Conservation (phyloP, 2,888 invertebrate species). For the Amblyteles armatorius region DNA sequence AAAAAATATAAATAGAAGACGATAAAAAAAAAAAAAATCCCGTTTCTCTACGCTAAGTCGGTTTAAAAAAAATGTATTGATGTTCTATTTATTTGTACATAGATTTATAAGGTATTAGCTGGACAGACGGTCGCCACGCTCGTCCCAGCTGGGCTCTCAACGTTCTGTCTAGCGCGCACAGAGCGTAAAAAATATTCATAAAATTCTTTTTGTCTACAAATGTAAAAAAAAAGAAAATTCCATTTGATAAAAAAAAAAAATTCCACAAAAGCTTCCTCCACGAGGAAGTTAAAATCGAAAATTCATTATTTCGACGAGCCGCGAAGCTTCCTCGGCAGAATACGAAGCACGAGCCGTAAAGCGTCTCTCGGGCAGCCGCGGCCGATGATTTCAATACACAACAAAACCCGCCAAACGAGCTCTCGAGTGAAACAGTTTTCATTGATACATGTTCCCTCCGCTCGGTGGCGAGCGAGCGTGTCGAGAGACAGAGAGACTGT, state of each 20-base stretch:
- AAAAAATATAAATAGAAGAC: too few species aligned
- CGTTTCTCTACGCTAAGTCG: too few species aligned
- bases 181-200: too few species aligned
- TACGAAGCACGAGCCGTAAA: neutral
- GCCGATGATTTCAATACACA: slow-evolving; percentile 33
- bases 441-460: slow-evolving; percentile 21
- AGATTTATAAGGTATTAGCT: too few species aligned
- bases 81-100: too few species aligned
- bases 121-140: too few species aligned
- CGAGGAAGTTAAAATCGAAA: neutral
- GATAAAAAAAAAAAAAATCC: too few species aligned
- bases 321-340: neutral
- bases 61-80: too few species aligned
- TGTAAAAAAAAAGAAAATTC: too few species aligned
- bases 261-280: neutral
- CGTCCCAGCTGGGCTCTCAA: too few species aligned
- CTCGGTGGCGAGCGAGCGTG: neutral
- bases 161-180: too few species aligned
- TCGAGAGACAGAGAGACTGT: slow-evolving; percentile 21
- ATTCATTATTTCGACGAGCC: neutral
- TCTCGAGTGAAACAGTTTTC: slow-evolving; percentile 26
- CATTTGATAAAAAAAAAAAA: neutral
- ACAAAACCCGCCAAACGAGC: slow-evolving; percentile 6
- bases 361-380: neutral
- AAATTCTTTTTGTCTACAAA: too few species aligned